phyloP scores from a whole-genome alignment of 2,888 invertebrate species.

The Pegoplata infirma region DNA sequence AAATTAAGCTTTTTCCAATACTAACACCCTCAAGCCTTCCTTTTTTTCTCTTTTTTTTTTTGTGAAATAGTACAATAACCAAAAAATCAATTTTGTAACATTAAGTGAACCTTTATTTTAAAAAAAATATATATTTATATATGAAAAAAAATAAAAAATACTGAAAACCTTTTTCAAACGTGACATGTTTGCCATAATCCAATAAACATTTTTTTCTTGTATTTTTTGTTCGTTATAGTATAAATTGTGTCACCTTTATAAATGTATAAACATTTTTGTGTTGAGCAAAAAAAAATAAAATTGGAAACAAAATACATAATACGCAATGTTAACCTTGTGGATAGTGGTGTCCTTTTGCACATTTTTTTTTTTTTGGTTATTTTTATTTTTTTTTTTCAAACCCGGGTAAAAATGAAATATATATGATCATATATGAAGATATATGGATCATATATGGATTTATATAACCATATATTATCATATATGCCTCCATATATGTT shows the following conservation, averaged over 20 bases:
- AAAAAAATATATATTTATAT: too few relatives aligned
- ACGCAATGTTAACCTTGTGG: constrained; percentile 29
- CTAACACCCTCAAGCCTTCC: too few relatives aligned
- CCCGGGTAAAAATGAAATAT: too few relatives aligned
- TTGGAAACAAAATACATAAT: constrained; percentile 1
- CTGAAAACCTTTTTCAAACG: constrained; percentile 62
- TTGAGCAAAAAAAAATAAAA: constrained; percentile 31
- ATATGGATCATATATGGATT: too few relatives aligned
- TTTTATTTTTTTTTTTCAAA: too few relatives aligned
- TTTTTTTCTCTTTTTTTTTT: not conserved
- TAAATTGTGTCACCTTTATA: constrained; percentile 52
- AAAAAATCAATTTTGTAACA: constrained; percentile 5
- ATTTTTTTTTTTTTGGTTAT: constrained; percentile 55
- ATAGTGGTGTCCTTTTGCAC: constrained; percentile 26
- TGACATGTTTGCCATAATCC: constrained; percentile 61
- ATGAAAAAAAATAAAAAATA: too few relatives aligned
- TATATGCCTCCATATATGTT: too few relatives aligned
- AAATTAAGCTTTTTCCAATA: too few relatives aligned
- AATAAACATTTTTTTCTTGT: constrained; percentile 34
- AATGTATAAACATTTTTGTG: constrained; percentile 28
- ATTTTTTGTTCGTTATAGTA: constrained; percentile 36
- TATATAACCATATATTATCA: too few relatives aligned
- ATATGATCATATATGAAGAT: too few relatives aligned
- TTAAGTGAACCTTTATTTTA: constrained; percentile 14
- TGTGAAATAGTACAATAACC: not conserved